A percentile compares a stretch with the other conserved stretches of the same genome.
These are phyloP conservation scores for Silurus meridionalis DNA, from an alignment of 2,113 vertebrate species.

Conservation along the genomic window DNA sequence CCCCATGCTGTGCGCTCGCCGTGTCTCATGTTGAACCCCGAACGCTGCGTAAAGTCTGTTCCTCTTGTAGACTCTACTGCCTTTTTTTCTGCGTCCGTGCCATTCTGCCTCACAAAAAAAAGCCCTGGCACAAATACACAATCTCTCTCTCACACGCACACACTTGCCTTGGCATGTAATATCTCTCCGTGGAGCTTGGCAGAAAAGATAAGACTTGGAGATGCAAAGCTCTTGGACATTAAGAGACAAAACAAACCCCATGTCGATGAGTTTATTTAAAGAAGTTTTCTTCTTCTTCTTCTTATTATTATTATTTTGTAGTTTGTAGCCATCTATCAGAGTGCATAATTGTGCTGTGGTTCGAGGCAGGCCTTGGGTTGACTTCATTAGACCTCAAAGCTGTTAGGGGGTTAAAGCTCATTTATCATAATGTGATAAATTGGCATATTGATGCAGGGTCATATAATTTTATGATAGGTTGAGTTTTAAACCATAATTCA, in stretches of 20 bases:
- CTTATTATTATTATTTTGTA: not conserved
- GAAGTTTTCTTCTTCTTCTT: no score
- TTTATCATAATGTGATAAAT: constrained; percentile 29
- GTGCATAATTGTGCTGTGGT: not conserved
- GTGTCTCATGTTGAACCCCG: not conserved
- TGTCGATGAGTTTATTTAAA: not conserved
- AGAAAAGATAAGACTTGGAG: constrained; percentile 49
- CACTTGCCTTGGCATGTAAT: constrained; percentile 45
- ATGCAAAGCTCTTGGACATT: not conserved
- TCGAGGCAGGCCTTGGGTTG: not conserved
- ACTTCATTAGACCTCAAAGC: not conserved
- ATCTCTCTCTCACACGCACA: not conserved
- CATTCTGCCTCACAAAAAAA: constrained; percentile 47
- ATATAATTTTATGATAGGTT: constrained; percentile 26
- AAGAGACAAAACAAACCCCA: constrained; percentile 25
- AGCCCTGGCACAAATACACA: constrained; percentile 50
- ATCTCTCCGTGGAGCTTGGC: constrained; percentile 58
- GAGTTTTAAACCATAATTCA: constrained; percentile 16
- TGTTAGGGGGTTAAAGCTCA: constrained; percentile 12
- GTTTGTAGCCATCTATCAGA: not conserved
- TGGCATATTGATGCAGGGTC: constrained; percentile 25
- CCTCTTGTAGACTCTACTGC: constrained; percentile 26
- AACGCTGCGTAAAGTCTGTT: not conserved
- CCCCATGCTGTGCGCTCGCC: not conserved
- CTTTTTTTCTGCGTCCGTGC: constrained; percentile 39